These are phyloP conservation scores for Elmis aenea DNA, from an alignment of 2,888 invertebrate genomes.

Conservation along the genomic window DNA sequence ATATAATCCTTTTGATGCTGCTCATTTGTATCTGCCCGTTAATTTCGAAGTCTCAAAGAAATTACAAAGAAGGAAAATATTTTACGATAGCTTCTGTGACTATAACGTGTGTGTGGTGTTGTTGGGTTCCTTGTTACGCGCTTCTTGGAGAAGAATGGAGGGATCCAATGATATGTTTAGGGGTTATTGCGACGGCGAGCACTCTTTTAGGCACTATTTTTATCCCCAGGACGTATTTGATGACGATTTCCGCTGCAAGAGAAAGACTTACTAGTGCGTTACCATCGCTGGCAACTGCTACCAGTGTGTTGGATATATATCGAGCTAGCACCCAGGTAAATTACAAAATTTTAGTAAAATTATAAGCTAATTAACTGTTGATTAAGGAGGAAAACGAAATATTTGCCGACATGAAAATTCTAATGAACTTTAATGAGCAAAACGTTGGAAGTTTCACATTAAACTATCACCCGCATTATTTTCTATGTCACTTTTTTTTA, in stretches of 20 bases:
- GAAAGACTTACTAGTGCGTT: conserved; percentile 55
- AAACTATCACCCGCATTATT: too few relatives aligned
- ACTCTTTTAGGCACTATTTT: conserved; percentile 59
- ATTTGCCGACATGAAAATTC: too few relatives aligned
- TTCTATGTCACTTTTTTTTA: conserved; percentile 18
- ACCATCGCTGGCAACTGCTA: conserved; percentile 47
- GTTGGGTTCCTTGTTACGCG: conserved; percentile 55
- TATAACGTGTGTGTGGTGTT: conserved; percentile 55
- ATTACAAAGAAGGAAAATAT: conserved; percentile 62
- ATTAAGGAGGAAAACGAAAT: not conserved
- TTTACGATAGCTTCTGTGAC: conserved; percentile 53
- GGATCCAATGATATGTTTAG: conserved; percentile 58
- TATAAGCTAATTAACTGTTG: not conserved
- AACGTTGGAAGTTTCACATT: too few relatives aligned
- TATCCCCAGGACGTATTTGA: conserved; percentile 64
- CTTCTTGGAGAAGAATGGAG: conserved; percentile 50
- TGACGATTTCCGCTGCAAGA: conserved; percentile 58
- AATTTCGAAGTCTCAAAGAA: conserved; percentile 59
- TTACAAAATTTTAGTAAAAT: conserved; percentile 1
- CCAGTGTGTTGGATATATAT: conserved; percentile 47
- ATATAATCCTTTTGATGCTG: conserved; percentile 55
- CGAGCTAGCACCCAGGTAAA: conserved; percentile 41
- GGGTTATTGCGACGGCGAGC: conserved; percentile 59
- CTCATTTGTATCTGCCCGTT: conserved; percentile 57
- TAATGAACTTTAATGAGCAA: too few relatives aligned